Evolutionary conservation across 2,888 invertebrate species (phyloP).

Genomic region (Leptinotarsa rubiginosa): DNA sequence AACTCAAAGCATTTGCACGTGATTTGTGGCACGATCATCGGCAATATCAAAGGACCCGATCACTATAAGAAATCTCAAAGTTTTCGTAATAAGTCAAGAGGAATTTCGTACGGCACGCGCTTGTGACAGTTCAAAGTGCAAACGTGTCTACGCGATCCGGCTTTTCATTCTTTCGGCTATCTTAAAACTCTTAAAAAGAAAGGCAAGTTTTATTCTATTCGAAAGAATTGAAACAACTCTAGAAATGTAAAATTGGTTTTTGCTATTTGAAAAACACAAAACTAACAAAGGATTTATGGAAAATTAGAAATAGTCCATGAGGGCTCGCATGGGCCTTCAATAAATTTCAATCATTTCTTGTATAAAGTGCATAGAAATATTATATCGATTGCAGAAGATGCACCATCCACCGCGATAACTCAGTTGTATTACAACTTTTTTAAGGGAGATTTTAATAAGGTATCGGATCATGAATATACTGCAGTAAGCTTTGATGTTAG

Average conservation of each 20-base stretch:
- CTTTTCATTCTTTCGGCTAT: conserved; percentile 25
- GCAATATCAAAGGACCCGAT: conserved; percentile 52
- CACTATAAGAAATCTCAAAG: conserved; percentile 54
- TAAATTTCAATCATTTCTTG: too few species aligned
- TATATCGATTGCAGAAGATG: too few species aligned
- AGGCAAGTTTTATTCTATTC: conserved; percentile 22
- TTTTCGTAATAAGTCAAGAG: conserved; percentile 56
- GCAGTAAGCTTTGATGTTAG: too few species aligned
- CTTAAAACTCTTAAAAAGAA: conserved; percentile 28
- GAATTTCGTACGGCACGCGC: conserved; percentile 54
- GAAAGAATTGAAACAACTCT: conserved; percentile 27
- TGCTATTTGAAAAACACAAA: not conserved
- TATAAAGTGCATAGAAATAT: too few species aligned
- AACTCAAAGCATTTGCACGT: conserved; percentile 50
- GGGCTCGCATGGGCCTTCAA: too few species aligned
- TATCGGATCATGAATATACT: too few species aligned
- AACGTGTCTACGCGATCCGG: conserved; percentile 49
- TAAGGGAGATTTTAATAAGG: too few species aligned
- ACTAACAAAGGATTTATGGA: too few species aligned
- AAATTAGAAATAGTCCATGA: too few species aligned
- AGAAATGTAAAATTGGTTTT: not conserved
- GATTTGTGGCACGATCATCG: conserved; percentile 49
- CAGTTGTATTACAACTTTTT: too few species aligned
- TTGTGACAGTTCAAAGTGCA: conserved; percentile 52
- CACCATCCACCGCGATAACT: too few species aligned